Evolutionary conservation across 2,113 vertebrate genomes (phyloP), one percentile per base, ranked within the genome.

Genomic region (Nipponia nippon): DNA sequence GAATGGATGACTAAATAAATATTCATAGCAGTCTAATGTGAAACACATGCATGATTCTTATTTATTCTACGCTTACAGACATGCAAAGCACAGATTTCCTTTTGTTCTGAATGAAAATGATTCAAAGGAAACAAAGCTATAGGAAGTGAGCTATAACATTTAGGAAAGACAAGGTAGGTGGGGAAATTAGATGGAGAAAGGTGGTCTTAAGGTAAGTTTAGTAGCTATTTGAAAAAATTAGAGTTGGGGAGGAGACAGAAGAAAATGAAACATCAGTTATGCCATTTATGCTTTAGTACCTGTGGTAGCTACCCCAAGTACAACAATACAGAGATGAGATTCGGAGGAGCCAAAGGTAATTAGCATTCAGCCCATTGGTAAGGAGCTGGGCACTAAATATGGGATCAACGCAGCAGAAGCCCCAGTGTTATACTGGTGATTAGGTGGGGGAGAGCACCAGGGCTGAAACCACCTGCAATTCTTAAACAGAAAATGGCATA

Each of bases 1-100:
- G 79, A 77, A 87, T 84, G 61, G 79, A 83, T 87, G 73, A 86
- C 76, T 86, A 65, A 93, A 83, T 94, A 93, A 91, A 92, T 93
- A 89, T 88, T 93, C 50, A 72, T 61, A 77, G 70, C 79, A 94
- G 50, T 59, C 58, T 91, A 93, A 97, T 94, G 50, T 77, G 77
- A 95, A 95, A 91, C 83, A 69, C 72, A 76, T 79, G 86, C 52
- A 15, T 36, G 69, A 77, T 89, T 92, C 79, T 73, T 69, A 56
- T 79, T 93, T 96, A 90, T 89, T 90, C 61, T 81, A 30, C 76
- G 59, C 65, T 70, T 84, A 72, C 55, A 79, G 86, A 58, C 56
- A 67, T 25, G 71, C 46, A 78, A 76, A 90, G 52, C 30, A 72
- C 30, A 59, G 7, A 76, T 78, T 81, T 69, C 66, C 56, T 82